A percentile compares a stretch with the other conserved stretches of the same genome.
Evolutionary conservation across 2,113 vertebrate species (phyloP).

Genomic region (Oryzias woworae): DNA sequence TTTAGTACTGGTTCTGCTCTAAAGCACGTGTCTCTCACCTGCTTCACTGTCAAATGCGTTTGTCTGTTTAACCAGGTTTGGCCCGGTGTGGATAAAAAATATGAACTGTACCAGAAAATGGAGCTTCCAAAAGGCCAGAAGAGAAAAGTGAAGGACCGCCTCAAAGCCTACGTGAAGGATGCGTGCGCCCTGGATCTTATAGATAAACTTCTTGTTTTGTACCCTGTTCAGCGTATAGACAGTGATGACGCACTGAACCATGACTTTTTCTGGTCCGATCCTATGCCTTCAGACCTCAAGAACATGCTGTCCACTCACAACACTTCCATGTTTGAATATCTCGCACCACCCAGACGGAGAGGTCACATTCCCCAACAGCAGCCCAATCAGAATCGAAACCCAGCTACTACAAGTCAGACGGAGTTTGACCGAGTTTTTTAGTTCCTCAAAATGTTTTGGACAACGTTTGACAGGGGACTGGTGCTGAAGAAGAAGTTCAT

Average conservation of each 20-base stretch:
- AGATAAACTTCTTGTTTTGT: constrained; percentile 94
- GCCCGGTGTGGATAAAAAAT: constrained; percentile 93
- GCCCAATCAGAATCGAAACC: constrained; percentile 92
- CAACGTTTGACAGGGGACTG: not conserved
- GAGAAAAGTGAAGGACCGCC: constrained; percentile 95
- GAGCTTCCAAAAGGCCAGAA: constrained; percentile 97
- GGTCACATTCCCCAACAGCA: constrained; percentile 95
- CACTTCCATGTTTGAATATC: constrained; percentile 98
- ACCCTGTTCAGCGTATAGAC: constrained; percentile 89
- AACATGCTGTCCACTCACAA: constrained; percentile 98
- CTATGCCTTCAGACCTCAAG: constrained; percentile 98
- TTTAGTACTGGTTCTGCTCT: not conserved
- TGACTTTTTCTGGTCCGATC: constrained; percentile 99
- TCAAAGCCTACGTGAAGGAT: constrained; percentile 98
- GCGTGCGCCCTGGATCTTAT: constrained; percentile 93
- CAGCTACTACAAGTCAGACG: constrained; percentile 90
- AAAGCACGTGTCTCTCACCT: not conserved
- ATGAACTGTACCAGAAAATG: constrained; percentile 95
- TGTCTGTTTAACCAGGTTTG: constrained; percentile 80
- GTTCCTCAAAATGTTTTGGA: not conserved
- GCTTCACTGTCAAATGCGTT: not conserved
- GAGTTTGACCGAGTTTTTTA: constrained; percentile 95
- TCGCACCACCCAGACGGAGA: constrained; percentile 89
- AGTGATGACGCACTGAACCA: constrained; percentile 96
- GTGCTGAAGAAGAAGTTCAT: no score